Conservation (phyloP, 1,140 invertebrate genomes). For the Drosophila ambigua region DNA sequence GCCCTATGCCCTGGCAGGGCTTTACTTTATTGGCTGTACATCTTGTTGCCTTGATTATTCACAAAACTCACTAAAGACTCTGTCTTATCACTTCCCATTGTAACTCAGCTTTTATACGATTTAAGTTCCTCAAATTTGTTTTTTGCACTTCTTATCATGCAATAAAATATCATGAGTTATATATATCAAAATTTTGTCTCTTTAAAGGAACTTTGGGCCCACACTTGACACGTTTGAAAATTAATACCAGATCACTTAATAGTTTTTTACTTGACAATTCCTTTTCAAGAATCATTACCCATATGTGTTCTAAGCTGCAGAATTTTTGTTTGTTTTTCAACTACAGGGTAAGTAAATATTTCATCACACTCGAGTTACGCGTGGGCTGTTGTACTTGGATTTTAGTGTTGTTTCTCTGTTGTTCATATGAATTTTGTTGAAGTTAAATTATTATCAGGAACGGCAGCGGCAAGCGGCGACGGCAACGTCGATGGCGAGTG, state of each 20-base stretch:
- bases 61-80: neutral
- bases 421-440: conserved; percentile 28
- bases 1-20: too few species aligned
- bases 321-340: neutral
- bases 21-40: too few species aligned
- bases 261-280: neutral
- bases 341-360: conserved; percentile 26
- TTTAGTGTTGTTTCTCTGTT: conserved; percentile 2
- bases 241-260: too few species aligned
- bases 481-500: conserved; percentile 49
- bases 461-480: conserved; percentile 33
- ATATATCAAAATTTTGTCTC: too few species aligned
- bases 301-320: neutral
- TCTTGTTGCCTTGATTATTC: neutral
- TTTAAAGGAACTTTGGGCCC: neutral
- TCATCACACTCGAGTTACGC: conserved; percentile 22
- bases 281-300: conserved; percentile 9
- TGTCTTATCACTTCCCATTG: neutral
- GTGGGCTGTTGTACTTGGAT: neutral
- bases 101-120: conserved; percentile 8
- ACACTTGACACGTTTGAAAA: neutral
- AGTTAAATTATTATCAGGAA: conserved; percentile 62
- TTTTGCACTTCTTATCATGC: conserved; percentile 42
- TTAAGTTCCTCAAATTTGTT: conserved; percentile 26
- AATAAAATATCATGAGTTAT: neutral